Percentiles rank a stretch among this genome's conserved stretches.
These are phyloP conservation scores for Pituophis catenifer DNA, from an alignment of 2,113 vertebrate species.

Conservation along the genomic window DNA sequence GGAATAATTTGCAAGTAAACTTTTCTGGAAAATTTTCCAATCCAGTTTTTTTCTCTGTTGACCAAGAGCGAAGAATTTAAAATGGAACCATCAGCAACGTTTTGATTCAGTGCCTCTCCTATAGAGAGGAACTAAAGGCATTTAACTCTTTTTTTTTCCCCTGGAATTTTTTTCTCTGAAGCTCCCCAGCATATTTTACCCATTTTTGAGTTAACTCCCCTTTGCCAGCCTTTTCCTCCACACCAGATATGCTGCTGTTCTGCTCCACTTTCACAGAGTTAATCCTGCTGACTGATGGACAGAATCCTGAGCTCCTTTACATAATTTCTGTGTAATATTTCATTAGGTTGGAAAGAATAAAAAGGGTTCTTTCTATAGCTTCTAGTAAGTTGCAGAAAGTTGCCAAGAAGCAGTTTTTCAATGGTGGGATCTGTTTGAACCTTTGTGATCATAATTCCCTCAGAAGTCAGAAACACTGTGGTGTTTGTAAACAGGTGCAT, in stretches of 20 bases:
- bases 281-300: background rate
- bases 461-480: background rate
- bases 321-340: background rate
- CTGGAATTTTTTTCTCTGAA: background rate
- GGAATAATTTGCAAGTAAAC: background rate
- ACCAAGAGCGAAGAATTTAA: background rate
- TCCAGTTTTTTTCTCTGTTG: background rate
- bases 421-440: background rate
- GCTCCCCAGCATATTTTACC: background rate
- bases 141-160: background rate
- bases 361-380: background rate
- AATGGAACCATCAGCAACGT: background rate
- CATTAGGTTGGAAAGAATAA: background rate
- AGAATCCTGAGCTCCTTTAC: background rate
- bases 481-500: background rate
- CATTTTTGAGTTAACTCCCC: background rate
- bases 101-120: background rate
- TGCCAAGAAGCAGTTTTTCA: background rate
- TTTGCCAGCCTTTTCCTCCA: background rate
- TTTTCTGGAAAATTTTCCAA: background rate
- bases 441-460: background rate
- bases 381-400: background rate
- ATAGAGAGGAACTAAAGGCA: background rate
- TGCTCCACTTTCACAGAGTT: background rate
- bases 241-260: background rate